Evolutionary conservation across 2,113 vertebrate species (phyloP).

Genomic region (Otocyon megalotis): DNA sequence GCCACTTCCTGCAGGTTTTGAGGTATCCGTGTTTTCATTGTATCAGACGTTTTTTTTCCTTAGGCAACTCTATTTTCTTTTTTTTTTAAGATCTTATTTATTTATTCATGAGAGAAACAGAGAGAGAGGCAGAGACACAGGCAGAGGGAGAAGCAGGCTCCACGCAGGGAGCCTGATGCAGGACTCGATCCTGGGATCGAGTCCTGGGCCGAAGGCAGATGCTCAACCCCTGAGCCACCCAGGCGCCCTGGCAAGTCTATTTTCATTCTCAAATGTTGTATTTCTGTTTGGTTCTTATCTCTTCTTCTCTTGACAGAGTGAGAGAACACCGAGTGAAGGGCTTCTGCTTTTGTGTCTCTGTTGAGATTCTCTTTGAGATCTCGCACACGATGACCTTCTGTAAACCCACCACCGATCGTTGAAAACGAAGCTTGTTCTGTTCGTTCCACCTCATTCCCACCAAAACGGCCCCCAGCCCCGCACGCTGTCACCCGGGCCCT

Average conservation of each 20-base stretch:
- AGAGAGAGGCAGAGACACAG: too few species aligned
- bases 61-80: background rate
- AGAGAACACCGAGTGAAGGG: fast-evolving
- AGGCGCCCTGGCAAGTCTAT: background rate
- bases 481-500: fast-evolving
- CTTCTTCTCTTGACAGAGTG: background rate
- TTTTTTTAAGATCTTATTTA: too few species aligned
- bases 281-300: background rate
- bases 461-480: fast-evolving
- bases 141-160: too few species aligned
- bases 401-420: fast-evolving
- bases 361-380: background rate
- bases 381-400: background rate
- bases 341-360: background rate
- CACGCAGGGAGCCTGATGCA: too few species aligned
- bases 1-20: too few species aligned
- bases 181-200: too few species aligned
- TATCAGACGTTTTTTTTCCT: background rate
- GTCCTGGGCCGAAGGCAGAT: too few species aligned
- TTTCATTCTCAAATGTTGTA: background rate
- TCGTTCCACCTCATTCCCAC: background rate
- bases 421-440: background rate
- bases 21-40: too few species aligned
- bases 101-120: too few species aligned
- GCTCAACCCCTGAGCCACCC: too few species aligned